Percentiles rank a stretch among this genome's conserved stretches.
phyloP scores from a whole-genome alignment of 2,888 invertebrate species.

The Ryuthela nishihirai region DNA sequence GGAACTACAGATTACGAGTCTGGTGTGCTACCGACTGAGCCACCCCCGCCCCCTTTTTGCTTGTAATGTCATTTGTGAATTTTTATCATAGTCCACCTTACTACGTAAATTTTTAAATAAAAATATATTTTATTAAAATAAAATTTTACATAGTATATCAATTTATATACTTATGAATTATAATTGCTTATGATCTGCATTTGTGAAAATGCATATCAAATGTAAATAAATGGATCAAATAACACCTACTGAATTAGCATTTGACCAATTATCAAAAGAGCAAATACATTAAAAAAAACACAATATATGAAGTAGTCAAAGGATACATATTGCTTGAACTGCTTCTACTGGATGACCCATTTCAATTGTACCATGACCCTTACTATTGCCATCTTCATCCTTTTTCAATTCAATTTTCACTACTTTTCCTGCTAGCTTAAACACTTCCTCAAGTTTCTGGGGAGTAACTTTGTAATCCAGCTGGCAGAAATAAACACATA shows the following conservation, averaged over 20 bases:
- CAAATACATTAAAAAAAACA: neutral
- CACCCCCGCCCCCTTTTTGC: too few relatives aligned
- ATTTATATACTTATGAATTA: neutral
- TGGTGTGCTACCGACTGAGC: too few relatives aligned
- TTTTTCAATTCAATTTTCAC: conserved; percentile 81
- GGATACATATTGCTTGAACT: conserved; percentile 80
- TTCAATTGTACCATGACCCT: conserved; percentile 92
- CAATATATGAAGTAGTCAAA: conserved; percentile 7
- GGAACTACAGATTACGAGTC: too few relatives aligned
- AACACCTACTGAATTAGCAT: neutral
- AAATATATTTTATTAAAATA: neutral
- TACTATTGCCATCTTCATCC: conserved; percentile 93
- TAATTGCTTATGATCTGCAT: neutral
- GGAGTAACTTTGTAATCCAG: conserved; percentile 93
- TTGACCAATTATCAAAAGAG: neutral
- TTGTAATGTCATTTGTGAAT: too few relatives aligned
- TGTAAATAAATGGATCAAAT: too few relatives aligned
- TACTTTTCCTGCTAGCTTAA: conserved; percentile 91
- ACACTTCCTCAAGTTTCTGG: conserved; percentile 89
- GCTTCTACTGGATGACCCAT: conserved; percentile 98
- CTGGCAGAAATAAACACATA: conserved; percentile 61
- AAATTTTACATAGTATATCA: neutral
- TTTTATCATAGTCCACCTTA: too few relatives aligned
- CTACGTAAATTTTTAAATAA: too few relatives aligned
- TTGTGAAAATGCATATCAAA: too few relatives aligned